These are phyloP conservation scores for Acomys russatus DNA, from an alignment of 2,797 vertebrate species.

Conservation along the genomic window DNA sequence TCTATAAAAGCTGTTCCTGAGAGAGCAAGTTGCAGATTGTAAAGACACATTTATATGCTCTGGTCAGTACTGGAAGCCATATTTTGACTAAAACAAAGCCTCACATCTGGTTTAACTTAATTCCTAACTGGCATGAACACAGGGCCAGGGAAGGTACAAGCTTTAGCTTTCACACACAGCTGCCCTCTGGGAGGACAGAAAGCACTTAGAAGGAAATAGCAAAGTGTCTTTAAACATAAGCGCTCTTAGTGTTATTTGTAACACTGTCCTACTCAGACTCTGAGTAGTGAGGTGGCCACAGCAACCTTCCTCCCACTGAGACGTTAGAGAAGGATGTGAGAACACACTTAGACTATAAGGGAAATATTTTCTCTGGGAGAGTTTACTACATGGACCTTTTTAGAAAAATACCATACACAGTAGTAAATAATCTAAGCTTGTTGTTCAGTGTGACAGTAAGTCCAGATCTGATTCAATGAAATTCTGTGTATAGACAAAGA, in stretches of 20 bases:
- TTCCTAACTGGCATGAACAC: background rate
- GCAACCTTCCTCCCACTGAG: slow-evolving; percentile 57
- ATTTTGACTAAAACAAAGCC: slow-evolving; percentile 51
- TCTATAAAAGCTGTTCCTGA: slow-evolving; percentile 88
- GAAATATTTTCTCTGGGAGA: slow-evolving; percentile 31
- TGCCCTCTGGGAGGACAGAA: slow-evolving; percentile 62
- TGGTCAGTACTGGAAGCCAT: slow-evolving; percentile 81
- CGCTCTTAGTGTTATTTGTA: background rate
- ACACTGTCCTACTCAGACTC: slow-evolving; percentile 73
- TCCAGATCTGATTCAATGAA: slow-evolving; percentile 30
- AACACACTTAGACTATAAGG: slow-evolving; percentile 44
- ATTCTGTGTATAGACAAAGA: slow-evolving; percentile 34
- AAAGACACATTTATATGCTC: slow-evolving; percentile 86
- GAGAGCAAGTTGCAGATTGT: slow-evolving; percentile 85
- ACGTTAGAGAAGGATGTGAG: slow-evolving; percentile 66
- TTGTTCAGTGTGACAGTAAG: background rate
- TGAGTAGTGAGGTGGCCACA: slow-evolving; percentile 40
- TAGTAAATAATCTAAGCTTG: slow-evolving; percentile 3
- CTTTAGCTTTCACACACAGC: slow-evolving; percentile 24
- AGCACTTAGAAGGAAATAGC: slow-evolving; percentile 48
- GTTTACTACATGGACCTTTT: slow-evolving; percentile 41
- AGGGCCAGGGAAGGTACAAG: background rate
- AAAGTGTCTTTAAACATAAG: slow-evolving; percentile 63
- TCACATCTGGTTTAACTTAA: slow-evolving; percentile 21
- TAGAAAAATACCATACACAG: background rate